Conservation (phyloP, 2,888 invertebrate genomes). For the Campoplex nolae region DNA sequence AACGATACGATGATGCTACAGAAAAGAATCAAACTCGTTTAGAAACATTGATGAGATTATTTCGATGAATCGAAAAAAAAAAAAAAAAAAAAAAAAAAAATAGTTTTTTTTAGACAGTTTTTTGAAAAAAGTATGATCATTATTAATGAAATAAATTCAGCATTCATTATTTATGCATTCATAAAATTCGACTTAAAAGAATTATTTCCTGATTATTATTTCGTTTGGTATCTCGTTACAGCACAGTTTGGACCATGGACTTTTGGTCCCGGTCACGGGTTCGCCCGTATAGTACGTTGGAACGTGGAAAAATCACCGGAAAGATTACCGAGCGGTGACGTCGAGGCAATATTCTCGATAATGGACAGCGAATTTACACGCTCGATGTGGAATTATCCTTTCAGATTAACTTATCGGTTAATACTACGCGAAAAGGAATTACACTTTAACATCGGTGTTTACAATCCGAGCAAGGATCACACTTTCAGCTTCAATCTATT, state of each 20-base stretch:
- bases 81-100: too few species aligned
- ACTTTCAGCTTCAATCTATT: slow-evolving; percentile 96
- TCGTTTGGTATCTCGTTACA: slow-evolving; percentile 83
- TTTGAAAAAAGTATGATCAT: too few species aligned
- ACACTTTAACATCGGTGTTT: slow-evolving; percentile 96
- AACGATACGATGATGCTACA: too few species aligned
- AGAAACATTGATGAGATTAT: too few species aligned
- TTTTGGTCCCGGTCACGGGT: slow-evolving; percentile 98
- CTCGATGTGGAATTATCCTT: slow-evolving; percentile 98
- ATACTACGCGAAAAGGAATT: slow-evolving; percentile 96
- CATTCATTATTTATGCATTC: too few species aligned
- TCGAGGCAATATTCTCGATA: slow-evolving; percentile 96
- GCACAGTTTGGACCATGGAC: slow-evolving; percentile 98
- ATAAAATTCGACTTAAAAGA: too few species aligned
- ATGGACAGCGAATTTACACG: slow-evolving; percentile 97
- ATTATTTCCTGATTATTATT: background rate
- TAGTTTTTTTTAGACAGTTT: too few species aligned
- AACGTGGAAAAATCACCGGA: slow-evolving; percentile 95
- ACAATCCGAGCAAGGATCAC: slow-evolving; percentile 96
- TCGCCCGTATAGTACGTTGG: slow-evolving; percentile 97
- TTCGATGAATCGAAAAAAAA: too few species aligned
- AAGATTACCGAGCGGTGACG: slow-evolving; percentile 94
- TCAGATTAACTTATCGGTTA: slow-evolving; percentile 96
- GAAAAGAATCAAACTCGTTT: too few species aligned
- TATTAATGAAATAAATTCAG: too few species aligned